Percentiles rank a stretch among this genome's conserved stretches.
These are phyloP conservation scores for Epinotia brunnichana DNA, from an alignment of 2,888 invertebrate genomes.

Conservation along the genomic window DNA sequence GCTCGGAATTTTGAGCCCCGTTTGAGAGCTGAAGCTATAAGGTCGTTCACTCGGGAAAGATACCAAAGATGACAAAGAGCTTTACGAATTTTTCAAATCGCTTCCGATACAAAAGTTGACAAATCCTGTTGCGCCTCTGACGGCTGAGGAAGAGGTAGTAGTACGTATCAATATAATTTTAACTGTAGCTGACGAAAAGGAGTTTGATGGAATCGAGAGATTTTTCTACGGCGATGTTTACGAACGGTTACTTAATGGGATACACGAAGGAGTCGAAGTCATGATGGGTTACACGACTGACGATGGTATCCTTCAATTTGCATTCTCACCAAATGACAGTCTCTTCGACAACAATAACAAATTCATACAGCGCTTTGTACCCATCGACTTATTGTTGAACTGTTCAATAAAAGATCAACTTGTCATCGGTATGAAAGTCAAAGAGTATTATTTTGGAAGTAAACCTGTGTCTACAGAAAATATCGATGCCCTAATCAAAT, in stretches of 20 bases:
- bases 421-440: conserved; percentile 40
- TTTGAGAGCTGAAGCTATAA: conserved; percentile 58
- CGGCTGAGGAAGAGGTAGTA: conserved; percentile 31
- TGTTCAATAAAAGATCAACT: conserved; percentile 38
- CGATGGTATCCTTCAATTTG: conserved; percentile 24
- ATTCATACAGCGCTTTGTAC: conserved; percentile 43
- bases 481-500: conserved; percentile 23
- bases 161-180: conserved; percentile 20
- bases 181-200: conserved; percentile 41
- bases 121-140: conserved; percentile 17
- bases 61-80: conserved; percentile 42
- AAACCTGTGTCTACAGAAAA: conserved; percentile 39
- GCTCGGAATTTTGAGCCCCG: conserved; percentile 71
- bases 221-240: conserved; percentile 45
- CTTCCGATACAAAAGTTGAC: conserved; percentile 40
- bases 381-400: conserved; percentile 29
- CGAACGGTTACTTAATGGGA: conserved; percentile 69
- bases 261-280: conserved; percentile 79
- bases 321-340: conserved; percentile 11
- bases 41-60: conserved; percentile 33
- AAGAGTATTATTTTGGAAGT: conserved; percentile 45
- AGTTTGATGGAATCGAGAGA: conserved; percentile 44
- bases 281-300: conserved; percentile 84
- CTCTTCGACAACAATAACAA: conserved; percentile 35
- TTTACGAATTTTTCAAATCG: conserved; percentile 44